phyloP scores from a whole-genome alignment of 2,888 invertebrate species.

The Andrena trimmerana region DNA sequence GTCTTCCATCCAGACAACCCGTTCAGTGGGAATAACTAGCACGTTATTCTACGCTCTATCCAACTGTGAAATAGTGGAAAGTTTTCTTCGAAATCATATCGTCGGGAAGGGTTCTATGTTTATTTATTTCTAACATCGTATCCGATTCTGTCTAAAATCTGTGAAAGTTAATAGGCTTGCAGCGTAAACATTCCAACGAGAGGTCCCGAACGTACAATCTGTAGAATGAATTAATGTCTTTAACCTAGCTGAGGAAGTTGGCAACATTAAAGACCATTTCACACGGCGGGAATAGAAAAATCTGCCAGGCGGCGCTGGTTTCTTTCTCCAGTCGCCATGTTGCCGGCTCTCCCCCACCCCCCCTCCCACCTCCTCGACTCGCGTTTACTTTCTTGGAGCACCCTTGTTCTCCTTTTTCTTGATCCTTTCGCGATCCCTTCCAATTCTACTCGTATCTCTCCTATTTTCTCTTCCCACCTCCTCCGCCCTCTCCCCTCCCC shows the following conservation, averaged over 20 bases:
- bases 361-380: constrained; percentile 15
- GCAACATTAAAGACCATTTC: constrained; percentile 49
- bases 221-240: not conserved
- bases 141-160: not conserved
- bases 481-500: constrained; percentile 16
- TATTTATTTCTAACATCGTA: not conserved
- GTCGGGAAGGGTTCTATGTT: not conserved
- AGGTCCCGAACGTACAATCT: not conserved
- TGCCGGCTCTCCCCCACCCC: constrained; percentile 63
- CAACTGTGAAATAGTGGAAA: not conserved
- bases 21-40: not conserved
- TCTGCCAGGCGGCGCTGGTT: constrained; percentile 82
- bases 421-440: constrained; percentile 65
- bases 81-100: not conserved
- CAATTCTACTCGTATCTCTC: constrained; percentile 58
- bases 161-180: not conserved
- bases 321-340: constrained; percentile 79
- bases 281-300: constrained; percentile 81
- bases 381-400: constrained; percentile 30
- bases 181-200: not conserved
- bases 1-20: not conserved
- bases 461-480: constrained; percentile 56
- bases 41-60: not conserved
- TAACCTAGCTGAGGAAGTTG: constrained; percentile 38
- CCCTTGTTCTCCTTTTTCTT: constrained; percentile 50